Evolutionary conservation across 2,113 vertebrate species (phyloP).

Genomic region (Manacus vitellinus): DNA sequence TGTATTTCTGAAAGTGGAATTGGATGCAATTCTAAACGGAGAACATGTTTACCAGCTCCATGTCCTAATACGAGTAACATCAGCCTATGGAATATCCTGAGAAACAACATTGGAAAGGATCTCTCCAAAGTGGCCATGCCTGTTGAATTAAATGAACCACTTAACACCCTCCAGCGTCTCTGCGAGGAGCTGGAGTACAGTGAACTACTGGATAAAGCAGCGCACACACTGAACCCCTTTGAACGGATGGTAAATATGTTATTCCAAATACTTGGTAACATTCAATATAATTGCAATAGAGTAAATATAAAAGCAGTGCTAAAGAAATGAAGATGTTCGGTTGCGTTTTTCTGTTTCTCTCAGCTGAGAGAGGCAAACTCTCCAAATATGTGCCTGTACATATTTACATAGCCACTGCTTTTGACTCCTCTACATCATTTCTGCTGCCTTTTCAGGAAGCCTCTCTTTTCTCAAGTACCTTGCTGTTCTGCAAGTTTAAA

Average conservation of each 20-base stretch:
- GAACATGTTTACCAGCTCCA: constrained; percentile 83
- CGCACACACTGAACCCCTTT: constrained; percentile 75
- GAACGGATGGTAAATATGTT: constrained; percentile 87
- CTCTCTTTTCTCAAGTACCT: not conserved
- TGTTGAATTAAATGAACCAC: constrained; percentile 91
- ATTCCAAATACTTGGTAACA: not conserved
- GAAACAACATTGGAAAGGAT: constrained; percentile 97
- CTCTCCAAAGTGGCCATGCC: constrained; percentile 98
- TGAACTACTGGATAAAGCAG: constrained; percentile 89
- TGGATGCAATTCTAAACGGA: constrained; percentile 69
- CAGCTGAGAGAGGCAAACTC: not conserved
- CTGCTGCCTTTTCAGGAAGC: not conserved
- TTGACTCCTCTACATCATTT: not conserved
- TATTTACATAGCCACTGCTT: not conserved
- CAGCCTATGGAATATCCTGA: constrained; percentile 96
- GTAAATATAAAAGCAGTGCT: not conserved
- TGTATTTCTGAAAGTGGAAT: constrained; percentile 70
- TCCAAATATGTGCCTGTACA: rapidly evolving
- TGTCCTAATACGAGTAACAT: constrained; percentile 88
- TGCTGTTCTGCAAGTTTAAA: not conserved
- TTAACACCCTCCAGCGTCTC: constrained; percentile 94
- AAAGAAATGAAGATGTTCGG: not conserved
- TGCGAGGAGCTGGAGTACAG: constrained; percentile 98
- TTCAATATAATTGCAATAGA: not conserved
- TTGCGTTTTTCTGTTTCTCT: not conserved